These are phyloP conservation scores for Scaptomyza cyrtandrae DNA, from an alignment of 2,888 invertebrate species.

Conservation along the genomic window DNA sequence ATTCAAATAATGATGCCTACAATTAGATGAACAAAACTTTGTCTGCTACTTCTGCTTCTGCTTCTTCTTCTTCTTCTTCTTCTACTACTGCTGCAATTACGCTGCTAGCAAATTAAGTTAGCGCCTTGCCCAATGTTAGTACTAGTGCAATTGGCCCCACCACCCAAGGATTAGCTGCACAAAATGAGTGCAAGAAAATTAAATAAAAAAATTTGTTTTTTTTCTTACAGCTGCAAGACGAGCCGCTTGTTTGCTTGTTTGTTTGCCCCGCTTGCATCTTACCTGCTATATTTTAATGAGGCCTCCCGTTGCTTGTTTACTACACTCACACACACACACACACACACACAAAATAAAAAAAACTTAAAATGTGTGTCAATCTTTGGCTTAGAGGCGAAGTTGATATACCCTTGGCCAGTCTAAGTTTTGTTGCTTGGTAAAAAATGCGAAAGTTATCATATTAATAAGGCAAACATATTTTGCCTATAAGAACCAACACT, in stretches of 20 bases:
- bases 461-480: no score
- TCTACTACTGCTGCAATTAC: slow-evolving; percentile 59
- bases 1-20: slow-evolving; percentile 71
- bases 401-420: neutral
- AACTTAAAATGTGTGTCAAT: no score
- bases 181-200: slow-evolving; percentile 55
- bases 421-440: no score
- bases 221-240: slow-evolving; percentile 59
- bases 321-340: slow-evolving; percentile 20
- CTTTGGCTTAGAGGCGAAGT: neutral
- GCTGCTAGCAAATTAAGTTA: slow-evolving; percentile 68
- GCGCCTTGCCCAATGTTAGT: slow-evolving; percentile 37
- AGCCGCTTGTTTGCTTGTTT: slow-evolving; percentile 56
- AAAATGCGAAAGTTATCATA: no score
- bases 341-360: neutral
- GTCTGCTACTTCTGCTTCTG: slow-evolving; percentile 17
- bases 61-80: slow-evolving; percentile 6
- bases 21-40: slow-evolving; percentile 70
- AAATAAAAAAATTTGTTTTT: slow-evolving; percentile 42
- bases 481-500: no score
- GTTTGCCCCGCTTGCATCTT: slow-evolving; percentile 27
- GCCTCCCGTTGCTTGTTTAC: slow-evolving; percentile 17
- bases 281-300: slow-evolving; percentile 71
- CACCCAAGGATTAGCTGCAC: slow-evolving; percentile 39
- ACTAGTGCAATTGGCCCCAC: slow-evolving; percentile 26